Conservation (phyloP, 1,140 invertebrate species). For the Atta cephalotes region DNA sequence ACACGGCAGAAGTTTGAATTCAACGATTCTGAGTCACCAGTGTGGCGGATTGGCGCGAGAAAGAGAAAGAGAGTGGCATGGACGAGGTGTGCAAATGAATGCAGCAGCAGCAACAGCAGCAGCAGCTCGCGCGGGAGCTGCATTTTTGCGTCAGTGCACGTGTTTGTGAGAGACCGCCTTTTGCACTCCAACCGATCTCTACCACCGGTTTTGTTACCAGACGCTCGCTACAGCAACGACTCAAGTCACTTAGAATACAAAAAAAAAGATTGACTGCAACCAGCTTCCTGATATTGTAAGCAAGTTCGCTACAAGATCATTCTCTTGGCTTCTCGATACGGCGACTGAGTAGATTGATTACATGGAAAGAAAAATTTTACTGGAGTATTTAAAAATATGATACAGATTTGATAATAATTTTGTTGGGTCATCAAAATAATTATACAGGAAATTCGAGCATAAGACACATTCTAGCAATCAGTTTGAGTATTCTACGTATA, state of each 20-base stretch:
- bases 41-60: constrained; percentile 6
- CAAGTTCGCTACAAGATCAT: constrained; percentile 13
- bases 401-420: too few relatives aligned
- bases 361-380: too few relatives aligned
- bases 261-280: background rate
- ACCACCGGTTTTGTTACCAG: constrained; percentile 41
- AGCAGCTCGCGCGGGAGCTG: constrained; percentile 51
- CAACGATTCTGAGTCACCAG: constrained; percentile 58
- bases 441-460: too few relatives aligned
- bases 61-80: constrained; percentile 61
- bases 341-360: background rate
- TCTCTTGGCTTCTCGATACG: background rate
- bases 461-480: too few relatives aligned
- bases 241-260: background rate
- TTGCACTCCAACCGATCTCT: constrained; percentile 51
- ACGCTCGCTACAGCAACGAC: background rate
- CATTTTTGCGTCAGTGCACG: constrained; percentile 64
- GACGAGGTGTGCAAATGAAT: constrained; percentile 60
- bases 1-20: constrained; percentile 61
- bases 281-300: constrained; percentile 16
- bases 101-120: constrained; percentile 33
- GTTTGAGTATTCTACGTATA: too few relatives aligned
- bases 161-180: constrained; percentile 55
- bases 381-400: too few relatives aligned
- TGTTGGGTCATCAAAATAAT: too few relatives aligned